Base-by-base conservation (phyloP, 2,888 invertebrate genomes). In the Ichneumoninae sp. region DNA sequence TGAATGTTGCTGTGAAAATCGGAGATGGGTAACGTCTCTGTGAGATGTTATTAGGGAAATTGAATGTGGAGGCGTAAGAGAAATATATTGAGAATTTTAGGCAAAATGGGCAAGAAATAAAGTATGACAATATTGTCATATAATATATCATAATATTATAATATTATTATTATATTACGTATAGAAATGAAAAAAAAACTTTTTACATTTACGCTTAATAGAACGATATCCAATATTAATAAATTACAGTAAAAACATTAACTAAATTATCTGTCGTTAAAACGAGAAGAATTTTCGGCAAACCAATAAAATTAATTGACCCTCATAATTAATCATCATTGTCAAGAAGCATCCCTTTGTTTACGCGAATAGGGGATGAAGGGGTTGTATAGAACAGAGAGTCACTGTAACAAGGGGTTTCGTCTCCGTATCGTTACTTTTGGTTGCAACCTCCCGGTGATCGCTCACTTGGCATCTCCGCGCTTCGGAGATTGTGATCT, bases 401-500 rank as follows among this genome's bases (percentile, higher is more conserved):
- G 78, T 84, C 78, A 71, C 70, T 44, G 69, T 75, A 79, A 81
- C 70, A 71, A 84, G 84, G 78, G 75, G 81, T 66, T 78, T 74
- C 65, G 60, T 69, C 44, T 80, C 52, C 54, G 80, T 84, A 74
- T 78, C 68, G 68, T 47, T 13, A 57, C 72, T 69, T 36, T 50
- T 22, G 30, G 30, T 62, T 74, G 66, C 76, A 68, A 77, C 69
- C 60, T 77, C 77, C 76, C 65, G 80, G 89, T 87, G 88, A 90
- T 90, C 88, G 86, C 88, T 90, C 90, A 90, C 89, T 90, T 89
- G 87, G 89, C 87, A 88, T 89, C 90, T 90, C 88, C 87, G 86
- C 86, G 81, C 85, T 82, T 71, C 69, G 78, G 30, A 90, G 93
- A 93, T 93, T 90, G 86, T 84, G 87, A 93, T 93, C 93, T 92